Evolutionary conservation across 2,113 vertebrate genomes (phyloP).

Genomic region (Madoqua kirkii): DNA sequence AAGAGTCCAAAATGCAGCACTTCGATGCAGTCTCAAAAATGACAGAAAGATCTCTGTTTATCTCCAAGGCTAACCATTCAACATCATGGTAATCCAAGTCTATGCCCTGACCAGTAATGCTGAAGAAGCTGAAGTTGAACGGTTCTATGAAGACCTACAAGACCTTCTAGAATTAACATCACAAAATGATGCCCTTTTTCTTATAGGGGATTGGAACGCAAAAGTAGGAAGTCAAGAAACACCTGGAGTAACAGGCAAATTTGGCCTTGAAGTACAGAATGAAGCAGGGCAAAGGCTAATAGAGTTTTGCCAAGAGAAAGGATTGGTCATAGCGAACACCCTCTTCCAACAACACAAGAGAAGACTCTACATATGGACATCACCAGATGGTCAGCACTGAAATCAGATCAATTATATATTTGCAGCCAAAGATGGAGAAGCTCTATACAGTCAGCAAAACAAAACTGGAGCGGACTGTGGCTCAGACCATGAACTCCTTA

Average conservation of each 20-base stretch:
- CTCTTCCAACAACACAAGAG: not conserved
- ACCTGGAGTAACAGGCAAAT: not conserved
- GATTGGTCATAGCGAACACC: not conserved
- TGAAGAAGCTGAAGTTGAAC: not conserved
- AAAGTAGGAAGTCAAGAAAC: not conserved
- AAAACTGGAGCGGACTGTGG: not conserved
- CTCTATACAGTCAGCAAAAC: not conserved
- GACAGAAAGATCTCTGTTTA: not conserved
- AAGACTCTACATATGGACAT: not conserved
- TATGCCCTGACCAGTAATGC: not conserved
- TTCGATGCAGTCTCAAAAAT: not conserved
- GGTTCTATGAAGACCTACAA: not conserved
- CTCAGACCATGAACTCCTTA: not conserved
- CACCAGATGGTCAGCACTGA: not conserved
- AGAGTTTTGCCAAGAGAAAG: not conserved
- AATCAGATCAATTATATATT: not conserved
- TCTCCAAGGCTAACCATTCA: not conserved
- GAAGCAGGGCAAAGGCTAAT: not conserved
- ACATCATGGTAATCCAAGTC: not conserved
- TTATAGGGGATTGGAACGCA: not conserved
- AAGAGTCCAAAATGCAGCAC: not conserved
- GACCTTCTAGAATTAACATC: not conserved
- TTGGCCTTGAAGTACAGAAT: not conserved
- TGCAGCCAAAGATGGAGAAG: not conserved
- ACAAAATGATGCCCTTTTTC: not conserved